Base-by-base conservation (phyloP, 2,113 vertebrate genomes). In the Petrocephalus zakoni region DNA sequence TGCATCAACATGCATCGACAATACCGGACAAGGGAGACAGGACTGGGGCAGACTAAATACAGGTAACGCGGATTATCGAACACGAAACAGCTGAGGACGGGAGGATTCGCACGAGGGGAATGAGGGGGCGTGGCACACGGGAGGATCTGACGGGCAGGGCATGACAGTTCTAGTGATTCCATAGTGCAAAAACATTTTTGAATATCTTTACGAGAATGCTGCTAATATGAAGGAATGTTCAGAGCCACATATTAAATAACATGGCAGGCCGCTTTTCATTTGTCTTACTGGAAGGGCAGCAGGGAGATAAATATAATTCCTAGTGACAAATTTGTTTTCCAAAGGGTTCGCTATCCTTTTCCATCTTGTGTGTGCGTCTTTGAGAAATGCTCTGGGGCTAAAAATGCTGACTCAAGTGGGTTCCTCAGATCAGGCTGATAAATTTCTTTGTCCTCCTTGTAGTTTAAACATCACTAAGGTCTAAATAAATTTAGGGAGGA, bases 251-350 rank as follows among this genome's bases (percentile, higher is more conserved):
- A 7, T 17, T 17, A 42, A 42, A 78, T 78, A 42, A 19, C 34
- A 78, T 37, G 11, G 5, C 72, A 42, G 13, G 13, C 13, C 19
- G 34, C n/a, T 42, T 75, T 75, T 75, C 72, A 42, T 75, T 75
- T 42, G 29, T 78, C 2, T 42, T 78, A 34, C 15, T 78, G 34
- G 72, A 78, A 2, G 15, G 72, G 29, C 34, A 78, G 72, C 34
- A 8, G 72, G 37, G 34, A 42, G 34, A 37, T 78, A 78, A 78
- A 78, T 78, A 55, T 55, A 78, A 37, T 78, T 2, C 34, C 34
- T 42, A 78, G 72, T 78, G 34, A 78, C 15, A 78, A 34, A 78
- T 78, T 78, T 78, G 72, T 78, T 78, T 78, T 78, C 34, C 72
- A 78, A 78, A 78, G 29, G 34, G 11, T 78, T 42, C 29, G 2